Base-by-base conservation (phyloP, 2,113 vertebrate genomes). In the Myrmecophaga tridactyla region DNA sequence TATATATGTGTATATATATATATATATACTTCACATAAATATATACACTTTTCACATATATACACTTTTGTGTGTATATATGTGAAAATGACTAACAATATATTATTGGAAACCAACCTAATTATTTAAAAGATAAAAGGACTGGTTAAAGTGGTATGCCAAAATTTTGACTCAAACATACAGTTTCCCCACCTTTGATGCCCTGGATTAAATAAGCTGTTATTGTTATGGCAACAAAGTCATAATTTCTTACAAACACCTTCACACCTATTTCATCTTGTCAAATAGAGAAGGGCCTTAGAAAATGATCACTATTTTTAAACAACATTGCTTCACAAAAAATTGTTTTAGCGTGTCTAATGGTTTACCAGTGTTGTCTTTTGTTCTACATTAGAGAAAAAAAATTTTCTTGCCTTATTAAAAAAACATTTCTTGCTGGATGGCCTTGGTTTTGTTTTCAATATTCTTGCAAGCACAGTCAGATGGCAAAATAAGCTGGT, bases 291-390 rank as follows among this genome's bases (percentile, higher is more conserved):
- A 72, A 51, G 21, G 29, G 8, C 6, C 36, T 96, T 76, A 62
- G 48, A 73, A 87, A 96, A 82, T 20, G 69, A 88, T 81, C 13
- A 29, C 17, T 51, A 75, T 86, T 81, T 18, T 3, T 83, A 91
- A 65, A 76, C 4, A 48, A 78, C 34, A 78, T 63, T 86, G 43
- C 58, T 94, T 94, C 67, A 80, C 27, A 36, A 81, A 73, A 90
- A 60, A 70, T 34, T 65, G n/a, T 72, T 90, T 95, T 46, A 73
- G 14, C 46, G 36, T 65, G 73, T 63, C 58, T 87, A 60, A 36
- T 46, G n/a, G 48, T 89, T 95, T 94, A 84, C 48, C 41, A 87
- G 17, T 87, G 80, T 70, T 73, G 63, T 90, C 58, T 95, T 94
- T 90, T 92, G 69, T 80, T 90, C 84, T 92, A 70, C 15, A 73